Evolutionary conservation across 2,797 vertebrate species (phyloP).

Genomic region (Sebastes diaconus): DNA sequence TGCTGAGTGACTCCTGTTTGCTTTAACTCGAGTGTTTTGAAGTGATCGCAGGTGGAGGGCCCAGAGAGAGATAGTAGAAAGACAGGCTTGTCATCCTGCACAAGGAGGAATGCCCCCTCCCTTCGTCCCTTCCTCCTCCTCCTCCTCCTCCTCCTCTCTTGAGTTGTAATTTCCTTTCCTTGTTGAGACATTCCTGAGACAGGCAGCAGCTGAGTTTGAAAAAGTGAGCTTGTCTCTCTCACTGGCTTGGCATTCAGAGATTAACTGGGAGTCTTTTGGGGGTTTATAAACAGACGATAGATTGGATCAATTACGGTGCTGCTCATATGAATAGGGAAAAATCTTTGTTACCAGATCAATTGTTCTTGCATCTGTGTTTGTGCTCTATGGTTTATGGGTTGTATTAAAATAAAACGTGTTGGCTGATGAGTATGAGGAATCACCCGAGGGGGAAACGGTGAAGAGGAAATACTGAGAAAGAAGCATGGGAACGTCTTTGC

Average conservation of each 20-base stretch:
- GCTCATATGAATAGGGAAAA: background rate
- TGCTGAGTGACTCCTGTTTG: constrained; percentile 48
- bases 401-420: constrained; percentile 46
- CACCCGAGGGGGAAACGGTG: constrained; percentile 6
- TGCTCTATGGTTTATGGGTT: constrained; percentile 27
- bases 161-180: constrained; percentile 77
- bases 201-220: constrained; percentile 67
- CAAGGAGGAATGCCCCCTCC: constrained; percentile 47
- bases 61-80: constrained; percentile 41
- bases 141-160: constrained; percentile 35
- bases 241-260: constrained; percentile 46
- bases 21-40: constrained; percentile 24
- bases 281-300: constrained; percentile 42
- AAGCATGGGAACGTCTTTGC: constrained; percentile 36
- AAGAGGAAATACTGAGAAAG: constrained; percentile 4
- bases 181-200: constrained; percentile 77
- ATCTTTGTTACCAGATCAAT: constrained; percentile 14
- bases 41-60: constrained; percentile 41
- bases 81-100: constrained; percentile 51
- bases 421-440: constrained; percentile 45
- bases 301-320: constrained; percentile 27
- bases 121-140: constrained; percentile 37
- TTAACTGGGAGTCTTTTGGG: constrained; percentile 40
- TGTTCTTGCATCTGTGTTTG: constrained; percentile 27
- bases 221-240: constrained; percentile 38